Evolutionary conservation across 2,888 invertebrate species (phyloP), one percentile per base, ranked within the genome.

Genomic region (Tachina fera): DNA sequence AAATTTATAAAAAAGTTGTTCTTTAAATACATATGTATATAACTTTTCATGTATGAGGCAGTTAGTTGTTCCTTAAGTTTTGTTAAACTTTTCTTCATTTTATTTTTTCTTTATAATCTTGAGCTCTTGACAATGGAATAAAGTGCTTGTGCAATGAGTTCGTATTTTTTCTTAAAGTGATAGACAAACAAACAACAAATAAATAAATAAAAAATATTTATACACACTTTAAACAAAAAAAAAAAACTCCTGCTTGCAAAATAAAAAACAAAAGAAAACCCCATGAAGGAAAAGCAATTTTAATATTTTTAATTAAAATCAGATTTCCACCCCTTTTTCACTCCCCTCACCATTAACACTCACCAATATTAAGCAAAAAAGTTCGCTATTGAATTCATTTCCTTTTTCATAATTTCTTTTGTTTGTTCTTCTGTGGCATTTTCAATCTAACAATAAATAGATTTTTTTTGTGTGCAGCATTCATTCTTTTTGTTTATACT

Each of bases 121-220:
- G 88, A 88, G 87, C 87, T 89, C 87, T 63, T 88, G 89, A 89
- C 88, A 87, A 87, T 84, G 76, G 78, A 76, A 79, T 88, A 89
- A 88, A 89, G 90, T 89, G 91, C 88, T 86, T 88, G 89, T 91
- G 90, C 89, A 88, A 91, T 91, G 91, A 91, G 89, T 91, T 91
- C 91, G 88, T 90, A 92, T 91, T 90, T 92, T 92, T 92, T 92
- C 92, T 90, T 91, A 90, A 90, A 92, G 91, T 92, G 92, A 91
- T 91, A 90, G 89, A 90, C 89, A 61, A 68, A 56, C 63, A 60
- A 60, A 78, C 76, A 51, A 70, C 43, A 56, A 84, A 78, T 45
- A 41, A 68, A 60, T 60, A 87, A 89, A 88, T 87, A 88, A 87
- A 88, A 88, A 88, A 83, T 56, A 70, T 76, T 49, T 63, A 39